Percentiles rank a stretch among this genome's conserved stretches.
Evolutionary conservation across 2,797 vertebrate species (phyloP).

Genomic region (Cuniculus paca): DNA sequence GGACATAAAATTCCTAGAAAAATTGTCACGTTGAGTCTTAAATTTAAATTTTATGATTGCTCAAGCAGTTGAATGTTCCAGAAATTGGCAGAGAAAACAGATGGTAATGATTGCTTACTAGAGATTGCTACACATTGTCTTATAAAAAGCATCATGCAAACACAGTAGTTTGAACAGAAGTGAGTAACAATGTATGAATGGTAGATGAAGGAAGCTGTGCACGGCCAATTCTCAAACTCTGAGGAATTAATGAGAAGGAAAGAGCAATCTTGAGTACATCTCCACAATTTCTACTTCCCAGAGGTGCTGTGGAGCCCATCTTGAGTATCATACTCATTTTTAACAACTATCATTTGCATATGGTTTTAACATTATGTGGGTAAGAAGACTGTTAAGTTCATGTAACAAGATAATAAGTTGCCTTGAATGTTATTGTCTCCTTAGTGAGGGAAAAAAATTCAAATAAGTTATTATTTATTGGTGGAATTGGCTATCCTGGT

Average conservation of each 20-base stretch:
- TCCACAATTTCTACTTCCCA: background rate
- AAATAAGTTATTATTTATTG: background rate
- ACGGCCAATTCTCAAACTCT: background rate
- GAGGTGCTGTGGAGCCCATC: background rate
- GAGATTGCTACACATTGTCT: background rate
- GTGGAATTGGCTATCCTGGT: background rate
- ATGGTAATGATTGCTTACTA: constrained; percentile 33
- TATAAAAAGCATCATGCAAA: background rate
- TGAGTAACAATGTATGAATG: background rate
- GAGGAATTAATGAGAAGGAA: background rate
- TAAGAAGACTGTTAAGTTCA: background rate
- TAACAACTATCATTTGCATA: background rate
- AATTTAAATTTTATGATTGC: constrained; percentile 73
- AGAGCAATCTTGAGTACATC: background rate
- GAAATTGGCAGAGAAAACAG: constrained; percentile 46
- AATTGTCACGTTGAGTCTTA: constrained; percentile 9
- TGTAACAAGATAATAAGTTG: background rate
- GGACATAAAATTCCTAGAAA: constrained; percentile 18
- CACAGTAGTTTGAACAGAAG: background rate
- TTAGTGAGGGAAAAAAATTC: background rate
- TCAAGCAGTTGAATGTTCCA: constrained; percentile 6
- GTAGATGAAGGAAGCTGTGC: background rate
- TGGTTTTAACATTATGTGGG: background rate
- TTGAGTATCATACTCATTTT: background rate
- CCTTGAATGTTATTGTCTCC: background rate